phyloP scores from a whole-genome alignment of 2,888 invertebrate genomes.

The Drymonia ruficornis region DNA sequence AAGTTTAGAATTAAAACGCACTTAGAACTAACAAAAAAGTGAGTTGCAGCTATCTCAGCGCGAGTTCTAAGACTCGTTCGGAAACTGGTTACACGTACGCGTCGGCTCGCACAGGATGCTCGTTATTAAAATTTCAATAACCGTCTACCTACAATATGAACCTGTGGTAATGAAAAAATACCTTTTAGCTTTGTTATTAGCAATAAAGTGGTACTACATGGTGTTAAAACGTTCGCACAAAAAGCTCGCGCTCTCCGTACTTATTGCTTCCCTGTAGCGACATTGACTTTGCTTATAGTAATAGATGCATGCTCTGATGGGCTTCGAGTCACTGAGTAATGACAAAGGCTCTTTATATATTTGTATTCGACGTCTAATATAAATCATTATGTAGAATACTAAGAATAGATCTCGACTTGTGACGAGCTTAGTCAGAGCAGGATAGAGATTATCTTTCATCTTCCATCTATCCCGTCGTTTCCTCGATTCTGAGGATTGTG shows the following conservation, averaged over 20 bases:
- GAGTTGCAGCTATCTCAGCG: constrained; percentile 31
- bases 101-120: constrained; percentile 51
- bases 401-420: too few relatives aligned
- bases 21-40: constrained; percentile 31
- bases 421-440: too few relatives aligned
- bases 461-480: too few relatives aligned
- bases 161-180: constrained; percentile 36
- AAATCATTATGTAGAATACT: neutral
- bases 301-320: constrained; percentile 13
- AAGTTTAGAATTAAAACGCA: constrained; percentile 26
- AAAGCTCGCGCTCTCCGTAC: constrained; percentile 11
- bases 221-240: constrained; percentile 13
- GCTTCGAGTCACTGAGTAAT: constrained; percentile 9
- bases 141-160: constrained; percentile 36
- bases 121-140: constrained; percentile 64
- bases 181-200: constrained; percentile 30
- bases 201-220: constrained; percentile 14
- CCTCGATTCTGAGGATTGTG: too few relatives aligned
- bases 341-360: neutral
- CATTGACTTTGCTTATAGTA: constrained; percentile 22
- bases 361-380: neutral
- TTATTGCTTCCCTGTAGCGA: constrained; percentile 31
- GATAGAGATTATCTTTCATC: too few relatives aligned
- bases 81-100: constrained; percentile 57
- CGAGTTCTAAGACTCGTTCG: constrained; percentile 53